Percentiles rank a stretch among this genome's conserved stretches.
Conservation (phyloP, 2,888 invertebrate species). For the Alviniconcha strummeri region DNA sequence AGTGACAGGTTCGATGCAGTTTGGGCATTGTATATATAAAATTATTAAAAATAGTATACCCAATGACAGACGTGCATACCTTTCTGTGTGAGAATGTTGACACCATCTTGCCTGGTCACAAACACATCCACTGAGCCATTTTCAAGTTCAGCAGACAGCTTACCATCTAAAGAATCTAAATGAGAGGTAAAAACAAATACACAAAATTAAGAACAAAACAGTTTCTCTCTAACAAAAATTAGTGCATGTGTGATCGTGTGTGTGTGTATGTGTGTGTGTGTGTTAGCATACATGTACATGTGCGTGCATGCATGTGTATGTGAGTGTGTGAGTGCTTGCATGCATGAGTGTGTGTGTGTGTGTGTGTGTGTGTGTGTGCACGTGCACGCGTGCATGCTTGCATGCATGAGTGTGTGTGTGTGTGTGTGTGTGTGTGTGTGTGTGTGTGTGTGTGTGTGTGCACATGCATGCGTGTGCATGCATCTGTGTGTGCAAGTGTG, state of each 20-base stretch:
- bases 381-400: not conserved
- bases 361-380: not conserved
- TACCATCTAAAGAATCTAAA: conserved; percentile 30
- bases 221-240: too few relatives aligned
- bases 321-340: not conserved
- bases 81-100: conserved; percentile 2
- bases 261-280: not conserved
- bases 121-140: conserved; percentile 22
- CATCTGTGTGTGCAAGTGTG: not conserved
- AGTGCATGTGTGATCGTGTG: not conserved
- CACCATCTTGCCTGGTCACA: conserved; percentile 10
- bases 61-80: not conserved
- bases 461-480: not conserved
- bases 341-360: not conserved
- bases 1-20: too few relatives aligned
- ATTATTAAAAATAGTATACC: too few relatives aligned
- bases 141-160: conserved; percentile 1
- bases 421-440: not conserved
- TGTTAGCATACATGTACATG: not conserved
- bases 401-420: not conserved
- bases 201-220: too few relatives aligned
- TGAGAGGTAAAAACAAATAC: not conserved
- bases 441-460: not conserved
- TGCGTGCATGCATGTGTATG: not conserved
- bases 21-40: too few relatives aligned